These are phyloP conservation scores for Sturnira hondurensis DNA, from an alignment of 2,113 vertebrate species.

Conservation along the genomic window DNA sequence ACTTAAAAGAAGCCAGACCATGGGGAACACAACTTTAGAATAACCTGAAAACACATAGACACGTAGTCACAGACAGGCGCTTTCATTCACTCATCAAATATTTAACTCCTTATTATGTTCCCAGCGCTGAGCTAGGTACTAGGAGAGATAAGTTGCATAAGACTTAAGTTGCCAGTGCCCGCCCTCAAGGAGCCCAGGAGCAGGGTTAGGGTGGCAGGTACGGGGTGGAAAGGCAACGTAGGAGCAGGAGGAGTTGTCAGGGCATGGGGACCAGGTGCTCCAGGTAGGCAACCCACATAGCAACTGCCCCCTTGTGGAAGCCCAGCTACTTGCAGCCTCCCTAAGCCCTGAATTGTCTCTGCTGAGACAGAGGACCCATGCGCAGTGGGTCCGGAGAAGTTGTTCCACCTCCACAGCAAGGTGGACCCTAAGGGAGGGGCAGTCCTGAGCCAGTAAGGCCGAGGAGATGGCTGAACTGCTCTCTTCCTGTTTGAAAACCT, in stretches of 20 bases:
- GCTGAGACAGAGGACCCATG: rapidly evolving
- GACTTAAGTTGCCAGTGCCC: neutral
- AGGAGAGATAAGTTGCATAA: neutral
- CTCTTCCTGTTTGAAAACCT: neutral
- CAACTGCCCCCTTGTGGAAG: neutral
- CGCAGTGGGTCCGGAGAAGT: rapidly evolving
- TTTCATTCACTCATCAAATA: slow-evolving; percentile 39
- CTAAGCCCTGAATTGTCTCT: neutral
- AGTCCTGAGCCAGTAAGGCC: neutral
- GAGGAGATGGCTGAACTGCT: neutral
- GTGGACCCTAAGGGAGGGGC: neutral
- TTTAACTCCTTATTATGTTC: neutral
- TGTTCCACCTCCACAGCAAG: neutral
- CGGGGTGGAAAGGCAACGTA: neutral
- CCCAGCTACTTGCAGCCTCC: neutral
- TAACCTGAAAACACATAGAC: slow-evolving; percentile 2
- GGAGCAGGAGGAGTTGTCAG: neutral
- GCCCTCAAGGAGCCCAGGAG: neutral
- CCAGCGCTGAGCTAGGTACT: neutral
- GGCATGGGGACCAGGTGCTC: neutral
- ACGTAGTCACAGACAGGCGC: neutral
- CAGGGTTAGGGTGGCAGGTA: neutral
- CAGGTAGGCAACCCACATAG: neutral
- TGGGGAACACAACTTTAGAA: neutral
- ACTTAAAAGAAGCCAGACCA: slow-evolving; percentile 7